Evolutionary conservation across 1,140 invertebrate genomes (phyloP).

Genomic region (Galleria mellonella): DNA sequence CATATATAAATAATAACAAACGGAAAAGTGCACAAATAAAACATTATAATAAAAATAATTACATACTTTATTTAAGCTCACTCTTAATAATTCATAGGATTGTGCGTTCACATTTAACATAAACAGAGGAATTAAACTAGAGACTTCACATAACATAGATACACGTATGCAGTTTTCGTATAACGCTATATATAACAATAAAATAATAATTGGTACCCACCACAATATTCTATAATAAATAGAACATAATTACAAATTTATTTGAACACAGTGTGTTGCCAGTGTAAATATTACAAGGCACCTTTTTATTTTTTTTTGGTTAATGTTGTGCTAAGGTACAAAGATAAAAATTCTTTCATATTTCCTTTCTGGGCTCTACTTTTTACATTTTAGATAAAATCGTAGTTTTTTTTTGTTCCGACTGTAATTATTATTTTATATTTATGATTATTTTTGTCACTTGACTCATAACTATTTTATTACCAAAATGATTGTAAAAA

Average conservation of each 20-base stretch:
- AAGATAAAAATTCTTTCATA: too few species aligned
- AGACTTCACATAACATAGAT: background rate
- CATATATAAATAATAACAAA: background rate
- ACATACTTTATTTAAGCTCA: constrained; percentile 13
- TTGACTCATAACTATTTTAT: too few species aligned
- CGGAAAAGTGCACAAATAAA: background rate
- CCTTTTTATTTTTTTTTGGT: too few species aligned
- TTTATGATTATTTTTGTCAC: too few species aligned
- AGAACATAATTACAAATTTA: background rate
- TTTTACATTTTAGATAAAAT: too few species aligned
- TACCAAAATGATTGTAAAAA: too few species aligned
- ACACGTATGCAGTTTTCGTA: constrained; percentile 3
- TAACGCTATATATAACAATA: background rate
- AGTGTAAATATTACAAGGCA: too few species aligned
- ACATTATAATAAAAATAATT: constrained; percentile 6
- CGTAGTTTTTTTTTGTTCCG: too few species aligned
- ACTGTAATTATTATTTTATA: too few species aligned
- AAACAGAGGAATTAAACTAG: constrained; percentile 8
- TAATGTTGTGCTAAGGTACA: too few species aligned
- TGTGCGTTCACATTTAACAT: constrained; percentile 8
- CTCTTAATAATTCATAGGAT: constrained; percentile 7
- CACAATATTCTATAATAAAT: constrained; percentile 1
- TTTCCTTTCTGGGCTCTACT: too few species aligned
- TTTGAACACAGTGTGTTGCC: background rate
- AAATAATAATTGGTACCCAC: constrained; percentile 5